Conservation (phyloP, 2,888 invertebrate species). For the Philonicus albiceps region DNA sequence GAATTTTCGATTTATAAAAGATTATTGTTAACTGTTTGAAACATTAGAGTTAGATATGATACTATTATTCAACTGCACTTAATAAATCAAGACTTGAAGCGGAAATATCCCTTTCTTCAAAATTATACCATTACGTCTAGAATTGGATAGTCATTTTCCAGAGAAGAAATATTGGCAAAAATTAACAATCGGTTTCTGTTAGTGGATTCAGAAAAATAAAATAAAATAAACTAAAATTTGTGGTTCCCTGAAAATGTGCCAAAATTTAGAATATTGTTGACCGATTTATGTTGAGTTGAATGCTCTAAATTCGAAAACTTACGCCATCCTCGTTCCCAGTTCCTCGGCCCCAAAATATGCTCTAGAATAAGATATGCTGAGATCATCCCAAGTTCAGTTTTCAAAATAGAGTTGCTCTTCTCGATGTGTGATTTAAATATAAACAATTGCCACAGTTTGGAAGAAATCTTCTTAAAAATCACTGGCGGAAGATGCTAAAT, state of each 20-base stretch:
- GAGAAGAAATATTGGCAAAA: not conserved
- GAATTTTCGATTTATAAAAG: not conserved
- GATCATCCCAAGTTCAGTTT: slow-evolving; percentile 21
- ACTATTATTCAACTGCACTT: not conserved
- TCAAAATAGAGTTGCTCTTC: not conserved
- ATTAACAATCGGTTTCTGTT: not conserved
- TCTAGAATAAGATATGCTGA: not conserved
- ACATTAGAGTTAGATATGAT: not conserved
- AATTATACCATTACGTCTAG: not conserved
- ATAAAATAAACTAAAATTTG: not conserved
- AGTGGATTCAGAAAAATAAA: not conserved
- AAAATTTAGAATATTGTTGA: not conserved
- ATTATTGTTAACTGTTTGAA: not conserved
- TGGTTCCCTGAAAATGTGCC: not conserved
- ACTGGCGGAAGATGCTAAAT: not conserved
- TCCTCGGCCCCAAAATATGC: slow-evolving; percentile 9
- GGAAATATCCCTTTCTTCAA: not conserved
- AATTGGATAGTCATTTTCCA: not conserved
- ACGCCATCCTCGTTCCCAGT: not conserved
- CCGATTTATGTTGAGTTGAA: not conserved
- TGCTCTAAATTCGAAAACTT: slow-evolving; percentile 1
- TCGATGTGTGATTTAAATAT: not conserved
- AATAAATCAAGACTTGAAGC: not conserved
- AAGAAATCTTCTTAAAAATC: not conserved
- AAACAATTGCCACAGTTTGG: slow-evolving; percentile 1